phyloP scores from a whole-genome alignment of 2,888 invertebrate genomes.

The Disparrhopalites patrizii region DNA sequence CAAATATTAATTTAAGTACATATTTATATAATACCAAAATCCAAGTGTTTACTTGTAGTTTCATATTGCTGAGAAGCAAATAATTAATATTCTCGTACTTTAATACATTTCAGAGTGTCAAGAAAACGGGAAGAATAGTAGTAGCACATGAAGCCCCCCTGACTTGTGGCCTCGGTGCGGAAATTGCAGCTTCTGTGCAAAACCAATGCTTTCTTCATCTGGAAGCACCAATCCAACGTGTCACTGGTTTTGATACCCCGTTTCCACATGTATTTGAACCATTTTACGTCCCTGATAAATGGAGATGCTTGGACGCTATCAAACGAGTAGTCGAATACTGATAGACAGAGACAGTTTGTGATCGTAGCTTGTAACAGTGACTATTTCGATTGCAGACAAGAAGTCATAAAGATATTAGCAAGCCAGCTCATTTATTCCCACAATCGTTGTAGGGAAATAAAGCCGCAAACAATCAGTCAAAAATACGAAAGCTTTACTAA shows the following conservation, averaged over 20 bases:
- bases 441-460: too few species aligned
- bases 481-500: too few species aligned
- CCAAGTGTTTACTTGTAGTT: too few species aligned
- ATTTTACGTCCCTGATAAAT: constrained; percentile 91
- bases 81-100: too few species aligned
- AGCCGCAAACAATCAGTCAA: too few species aligned
- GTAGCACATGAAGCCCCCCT: constrained; percentile 95
- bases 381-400: too few species aligned
- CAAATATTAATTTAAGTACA: too few species aligned
- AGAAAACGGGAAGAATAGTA: constrained; percentile 87
- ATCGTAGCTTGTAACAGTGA: too few species aligned
- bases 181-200: constrained; percentile 87
- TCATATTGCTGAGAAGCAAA: too few species aligned
- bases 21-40: too few species aligned
- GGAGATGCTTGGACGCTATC: constrained; percentile 81
- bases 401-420: too few species aligned
- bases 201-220: constrained; percentile 90
- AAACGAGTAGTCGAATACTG: constrained; percentile 38
- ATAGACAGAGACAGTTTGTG: neutral
- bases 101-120: constrained; percentile 79
- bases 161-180: constrained; percentile 92
- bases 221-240: constrained; percentile 85
- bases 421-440: too few species aligned
- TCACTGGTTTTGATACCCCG: constrained; percentile 94
- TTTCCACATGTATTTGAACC: constrained; percentile 96